Conservation (phyloP, 2,888 invertebrate genomes). For the Sarcophaga caerulescens region DNA sequence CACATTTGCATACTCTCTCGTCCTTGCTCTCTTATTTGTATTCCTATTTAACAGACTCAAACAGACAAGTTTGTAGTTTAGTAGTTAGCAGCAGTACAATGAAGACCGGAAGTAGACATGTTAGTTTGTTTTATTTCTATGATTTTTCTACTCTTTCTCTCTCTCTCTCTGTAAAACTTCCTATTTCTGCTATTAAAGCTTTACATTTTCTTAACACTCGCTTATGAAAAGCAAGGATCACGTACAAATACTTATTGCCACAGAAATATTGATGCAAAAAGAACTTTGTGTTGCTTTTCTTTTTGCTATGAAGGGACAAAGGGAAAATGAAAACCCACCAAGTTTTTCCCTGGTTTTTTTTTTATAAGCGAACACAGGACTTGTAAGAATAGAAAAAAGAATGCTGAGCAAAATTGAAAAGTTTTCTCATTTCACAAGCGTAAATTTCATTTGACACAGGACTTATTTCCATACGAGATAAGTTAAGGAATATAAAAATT, state of each 20-base stretch:
- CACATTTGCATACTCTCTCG: no score
- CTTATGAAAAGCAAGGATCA: not conserved
- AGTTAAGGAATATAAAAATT: slow-evolving; percentile 59
- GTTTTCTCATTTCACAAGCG: slow-evolving; percentile 73
- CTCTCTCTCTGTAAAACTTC: not conserved
- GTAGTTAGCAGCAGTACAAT: slow-evolving; percentile 38
- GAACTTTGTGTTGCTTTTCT: no score
- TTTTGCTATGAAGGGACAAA: no score
- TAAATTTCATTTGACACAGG: slow-evolving; percentile 71
- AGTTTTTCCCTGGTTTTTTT: no score
- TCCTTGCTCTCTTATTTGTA: no score
- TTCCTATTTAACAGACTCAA: no score
- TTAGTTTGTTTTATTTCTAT: slow-evolving; percentile 40
- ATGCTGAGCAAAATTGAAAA: slow-evolving; percentile 63
- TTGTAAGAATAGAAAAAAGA: slow-evolving; percentile 2
- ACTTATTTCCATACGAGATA: slow-evolving; percentile 66
- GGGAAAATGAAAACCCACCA: no score
- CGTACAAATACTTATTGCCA: no score
- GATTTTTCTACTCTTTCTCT: no score
- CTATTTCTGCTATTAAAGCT: slow-evolving; percentile 1
- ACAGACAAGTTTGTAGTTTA: slow-evolving; percentile 42
- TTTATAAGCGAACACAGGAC: no score
- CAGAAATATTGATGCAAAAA: no score
- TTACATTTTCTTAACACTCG: not conserved
- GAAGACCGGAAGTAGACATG: slow-evolving; percentile 64